Evolutionary conservation across 1,140 invertebrate genomes (phyloP), one percentile per base, ranked within the genome.

Genomic region (Cyclina sinensis): DNA sequence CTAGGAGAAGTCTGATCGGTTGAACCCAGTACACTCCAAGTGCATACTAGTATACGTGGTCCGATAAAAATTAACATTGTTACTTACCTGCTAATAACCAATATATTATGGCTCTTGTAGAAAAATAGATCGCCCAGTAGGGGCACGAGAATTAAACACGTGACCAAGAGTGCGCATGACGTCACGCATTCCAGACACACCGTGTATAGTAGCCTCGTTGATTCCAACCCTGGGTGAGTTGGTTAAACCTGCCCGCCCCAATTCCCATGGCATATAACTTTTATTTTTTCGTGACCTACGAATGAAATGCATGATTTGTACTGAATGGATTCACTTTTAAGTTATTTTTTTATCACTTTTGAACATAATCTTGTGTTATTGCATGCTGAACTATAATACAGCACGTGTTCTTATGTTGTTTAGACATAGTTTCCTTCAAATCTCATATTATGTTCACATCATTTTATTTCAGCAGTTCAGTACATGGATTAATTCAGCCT

Each of bases 181-280:
- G 57, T 65, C 48, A 86, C 32, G n/a, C 68, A 32, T 54, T 86
- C 84, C 18, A 73, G 84, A 30, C 84, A 86, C 57, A 86, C 84
- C 39, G 37, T 78, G 51, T 62, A 30, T 57, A 86, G 84, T 54
- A 74, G 59, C 18, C 24, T 86, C 48, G 48, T 76, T 65, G 51
- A 86, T 78, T 24, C 83, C 9, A 14, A 35, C 43, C 84, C 48
- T 12, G 68, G 84, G 84, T 86, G 84, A 86, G 84, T 86, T 46
- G 70, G 54, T n/a, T 1, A 54, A 30, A 65, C 68, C 35, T 27
- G 0, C 9, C 5, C 62, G 62, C 62, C 65, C 11, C n/a, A n/a
- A n/a, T n/a, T n/a, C 35, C 59, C 46, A 46, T 57, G 16, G 30
- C 30, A 0, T 30, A 7, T 62, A 24, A 62, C 24, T 62, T n/a